Base-by-base conservation (phyloP, 2,888 invertebrate species). In the Calameuta filiformis region DNA sequence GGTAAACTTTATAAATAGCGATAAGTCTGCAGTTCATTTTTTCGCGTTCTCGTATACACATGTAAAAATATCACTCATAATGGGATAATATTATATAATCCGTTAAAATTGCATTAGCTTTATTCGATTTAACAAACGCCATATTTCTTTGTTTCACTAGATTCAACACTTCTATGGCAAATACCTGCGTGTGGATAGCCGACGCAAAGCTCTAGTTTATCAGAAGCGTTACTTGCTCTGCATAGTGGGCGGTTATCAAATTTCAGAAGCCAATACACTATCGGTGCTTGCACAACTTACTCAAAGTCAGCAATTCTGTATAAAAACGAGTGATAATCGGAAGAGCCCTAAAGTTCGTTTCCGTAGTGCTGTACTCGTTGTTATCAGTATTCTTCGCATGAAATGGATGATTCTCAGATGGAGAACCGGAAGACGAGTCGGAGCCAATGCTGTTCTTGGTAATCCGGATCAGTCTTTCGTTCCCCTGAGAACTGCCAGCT, bases 191-290 rank as follows among this genome's bases (percentile, higher is more conserved):
- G 94, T 96, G 6, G 97, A 98, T 89, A 97, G 97, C 88, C 96
- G 96, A 86, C 94, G 96, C 79, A 98, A 97, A 90, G 96, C 98
- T 23, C 92, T 98, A 77, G 94, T 96, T 76, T 98, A 96, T 94
- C 98, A 98, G 92, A 98, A 98, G 92, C 94, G 96, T 33, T 98
- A 98, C 91, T 92, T 98, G 77, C 93, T 96, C 82, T 93, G 95
- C 30, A 94, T 96, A 79, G 89, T 97, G 73, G 92, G 89, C 81
- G 94, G 93, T 73, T 95, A 91, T 93, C 94, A 94, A 89, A 92
- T 87, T 78, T 91, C 87, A 2, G 92, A 92, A 83, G 92, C 86
- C 83, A 93, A 90, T 85, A 94, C 93, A 0, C 82, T 93, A 31
- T 89, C 90, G 15, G 84, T 89, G 37, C 85, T 91, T 30, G 89